A percentile compares a stretch with the other conserved stretches of the same genome.
These are phyloP conservation scores for Philantomba maxwellii DNA, from an alignment of 2,113 vertebrate species.

Conservation along the genomic window DNA sequence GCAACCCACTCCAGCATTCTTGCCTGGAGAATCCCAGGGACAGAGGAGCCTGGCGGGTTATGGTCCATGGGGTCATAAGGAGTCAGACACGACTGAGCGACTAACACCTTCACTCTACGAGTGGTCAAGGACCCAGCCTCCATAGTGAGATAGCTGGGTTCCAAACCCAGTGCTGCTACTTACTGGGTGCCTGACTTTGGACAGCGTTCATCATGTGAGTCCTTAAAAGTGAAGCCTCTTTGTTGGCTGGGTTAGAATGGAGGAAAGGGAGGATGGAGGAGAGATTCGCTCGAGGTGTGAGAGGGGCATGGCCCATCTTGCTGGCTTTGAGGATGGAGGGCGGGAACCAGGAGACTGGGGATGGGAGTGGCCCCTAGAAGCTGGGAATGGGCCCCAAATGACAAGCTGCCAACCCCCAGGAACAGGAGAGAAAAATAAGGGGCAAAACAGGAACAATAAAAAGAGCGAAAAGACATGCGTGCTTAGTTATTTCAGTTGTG, in stretches of 20 bases:
- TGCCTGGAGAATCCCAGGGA: not conserved
- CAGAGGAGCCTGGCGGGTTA: not conserved
- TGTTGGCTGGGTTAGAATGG: not conserved
- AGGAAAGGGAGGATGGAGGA: not conserved
- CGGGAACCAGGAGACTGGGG: not conserved
- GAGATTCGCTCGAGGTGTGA: accelerated
- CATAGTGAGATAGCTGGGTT: not conserved
- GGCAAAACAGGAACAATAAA: not conserved
- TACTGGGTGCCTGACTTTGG: not conserved
- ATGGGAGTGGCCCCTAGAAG: not conserved
- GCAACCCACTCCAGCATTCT: not conserved
- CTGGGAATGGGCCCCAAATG: not conserved
- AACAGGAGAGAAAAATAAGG: not conserved
- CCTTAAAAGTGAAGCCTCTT: not conserved
- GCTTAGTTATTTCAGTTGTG: not conserved
- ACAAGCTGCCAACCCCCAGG: not conserved
- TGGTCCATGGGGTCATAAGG: not conserved
- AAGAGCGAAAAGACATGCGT: not conserved
- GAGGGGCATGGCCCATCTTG: not conserved
- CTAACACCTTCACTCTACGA: not conserved
- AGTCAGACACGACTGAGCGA: not conserved
- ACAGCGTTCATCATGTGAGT: not conserved
- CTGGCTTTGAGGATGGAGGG: not conserved
- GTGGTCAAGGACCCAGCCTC: not conserved
- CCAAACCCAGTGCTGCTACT: not conserved